phyloP scores from a whole-genome alignment of 2,113 vertebrate species.

The Himantopus leucocephalus region DNA sequence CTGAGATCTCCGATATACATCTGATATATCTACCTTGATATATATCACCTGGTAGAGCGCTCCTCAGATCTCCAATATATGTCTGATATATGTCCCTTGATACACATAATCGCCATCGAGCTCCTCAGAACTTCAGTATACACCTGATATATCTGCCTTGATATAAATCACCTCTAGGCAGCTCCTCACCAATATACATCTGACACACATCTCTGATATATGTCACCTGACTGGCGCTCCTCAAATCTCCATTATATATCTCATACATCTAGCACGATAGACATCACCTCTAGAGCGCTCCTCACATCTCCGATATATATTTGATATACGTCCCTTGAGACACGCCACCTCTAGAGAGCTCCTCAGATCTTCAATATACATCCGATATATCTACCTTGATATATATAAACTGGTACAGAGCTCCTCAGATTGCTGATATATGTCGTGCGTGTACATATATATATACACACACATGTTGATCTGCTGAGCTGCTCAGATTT shows the following conservation, averaged over 20 bases:
- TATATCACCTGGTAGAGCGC: neutral
- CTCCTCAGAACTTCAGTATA: neutral
- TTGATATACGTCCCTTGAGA: neutral
- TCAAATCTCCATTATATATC: neutral
- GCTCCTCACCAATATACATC: neutral
- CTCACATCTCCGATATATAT: neutral
- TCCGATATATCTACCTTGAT: neutral
- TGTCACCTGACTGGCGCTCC: neutral
- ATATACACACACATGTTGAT: rapidly evolving
- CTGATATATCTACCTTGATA: neutral
- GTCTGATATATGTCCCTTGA: neutral
- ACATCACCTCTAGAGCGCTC: neutral
- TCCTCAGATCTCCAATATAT: neutral
- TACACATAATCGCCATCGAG: neutral
- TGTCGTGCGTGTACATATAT: neutral
- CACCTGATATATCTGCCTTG: neutral
- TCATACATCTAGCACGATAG: rapidly evolving
- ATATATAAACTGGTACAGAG: neutral
- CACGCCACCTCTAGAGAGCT: neutral
- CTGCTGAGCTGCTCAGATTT: neutral
- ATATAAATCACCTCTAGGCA: neutral
- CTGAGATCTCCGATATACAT: neutral
- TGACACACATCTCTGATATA: neutral
- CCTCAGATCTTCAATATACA: neutral
- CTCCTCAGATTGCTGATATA: neutral